Percentiles rank a stretch among this genome's conserved stretches.
phyloP scores from a whole-genome alignment of 2,797 vertebrate species.

The Pseudopleuronectes americanus region DNA sequence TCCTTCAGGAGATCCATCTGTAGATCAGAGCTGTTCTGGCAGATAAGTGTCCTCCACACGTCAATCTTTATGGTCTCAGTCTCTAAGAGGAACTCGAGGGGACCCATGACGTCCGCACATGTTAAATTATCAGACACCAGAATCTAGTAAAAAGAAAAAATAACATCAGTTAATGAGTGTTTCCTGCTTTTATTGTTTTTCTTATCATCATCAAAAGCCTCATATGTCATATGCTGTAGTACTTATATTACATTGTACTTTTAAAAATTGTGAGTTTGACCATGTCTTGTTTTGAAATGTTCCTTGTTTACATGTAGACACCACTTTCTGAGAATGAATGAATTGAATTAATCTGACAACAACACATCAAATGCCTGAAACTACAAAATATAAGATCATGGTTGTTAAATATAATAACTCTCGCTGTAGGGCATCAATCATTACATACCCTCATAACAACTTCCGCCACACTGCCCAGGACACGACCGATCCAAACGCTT shows the following conservation, averaged over 20 bases:
- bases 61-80: constrained; percentile 54
- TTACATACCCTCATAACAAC: constrained; percentile 65
- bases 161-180: not conserved
- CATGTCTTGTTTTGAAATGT: not conserved
- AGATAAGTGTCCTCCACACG: constrained; percentile 69
- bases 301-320: not conserved
- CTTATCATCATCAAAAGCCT: not conserved
- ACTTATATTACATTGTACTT: not conserved
- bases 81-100: constrained; percentile 75
- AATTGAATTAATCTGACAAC: not conserved
- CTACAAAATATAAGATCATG: not conserved
- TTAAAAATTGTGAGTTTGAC: not conserved
- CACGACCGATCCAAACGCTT: constrained; percentile 44
- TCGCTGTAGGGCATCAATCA: not conserved
- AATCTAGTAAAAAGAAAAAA: constrained; percentile 42
- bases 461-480: constrained; percentile 59
- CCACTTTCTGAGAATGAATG: not conserved
- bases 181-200: not conserved
- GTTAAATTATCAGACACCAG: constrained; percentile 21
- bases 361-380: not conserved
- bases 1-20: constrained; percentile 45
- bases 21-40: constrained; percentile 58
- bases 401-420: not conserved
- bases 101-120: constrained; percentile 65
- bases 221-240: not conserved